Evolutionary conservation across 1,140 invertebrate genomes (phyloP), one percentile per base, ranked within the genome.

Genomic region (Chlorops oryzae): DNA sequence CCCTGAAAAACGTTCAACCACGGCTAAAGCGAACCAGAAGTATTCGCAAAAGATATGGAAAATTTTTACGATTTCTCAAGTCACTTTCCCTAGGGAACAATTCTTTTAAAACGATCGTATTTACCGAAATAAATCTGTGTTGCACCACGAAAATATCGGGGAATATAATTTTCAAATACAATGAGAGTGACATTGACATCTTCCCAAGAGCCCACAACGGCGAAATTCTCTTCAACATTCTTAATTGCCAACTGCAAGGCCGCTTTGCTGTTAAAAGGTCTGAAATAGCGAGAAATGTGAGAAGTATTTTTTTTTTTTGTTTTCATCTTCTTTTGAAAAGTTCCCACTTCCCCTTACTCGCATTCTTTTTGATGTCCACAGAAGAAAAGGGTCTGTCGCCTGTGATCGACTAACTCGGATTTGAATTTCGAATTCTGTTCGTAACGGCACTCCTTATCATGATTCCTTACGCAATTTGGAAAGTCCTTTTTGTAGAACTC

Each of bases 401-500:
- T 75, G 65, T 90, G 85, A 74, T 90, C 86, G 4, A 85, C 41
- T 5, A 85, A 54, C 86, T 88, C 25, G 82, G 40, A 86, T 61
- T 88, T 84, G 57, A 84, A 81, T 5, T 80, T 83, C 59, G 87
- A 85, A 0, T 86, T 88, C 56, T 83, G 80, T 9, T 86, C 64
- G 71, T 90, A 92, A 38, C 80, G 80, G 61, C 89, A 93, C 68
- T 92, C 89, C n/a, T 83, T 75, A 70, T 92, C 88, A 0, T 82
- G 81, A 24, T 80, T 81, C 40, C 88, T 63, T 12, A 92, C 89
- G 59, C 90, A 93, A 0, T 86, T 82, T 64, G 92, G 88, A 65
- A 90, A 89, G 68, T 91, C 86, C 80, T 92, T 92, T 65, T 86
- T 87, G 5, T 92, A 73, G 86, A 88, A 91, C 78, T 24, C 78